Evolutionary conservation across 2,888 invertebrate genomes (phyloP), one percentile per base, ranked within the genome.

Genomic region (Philaethria dido): DNA sequence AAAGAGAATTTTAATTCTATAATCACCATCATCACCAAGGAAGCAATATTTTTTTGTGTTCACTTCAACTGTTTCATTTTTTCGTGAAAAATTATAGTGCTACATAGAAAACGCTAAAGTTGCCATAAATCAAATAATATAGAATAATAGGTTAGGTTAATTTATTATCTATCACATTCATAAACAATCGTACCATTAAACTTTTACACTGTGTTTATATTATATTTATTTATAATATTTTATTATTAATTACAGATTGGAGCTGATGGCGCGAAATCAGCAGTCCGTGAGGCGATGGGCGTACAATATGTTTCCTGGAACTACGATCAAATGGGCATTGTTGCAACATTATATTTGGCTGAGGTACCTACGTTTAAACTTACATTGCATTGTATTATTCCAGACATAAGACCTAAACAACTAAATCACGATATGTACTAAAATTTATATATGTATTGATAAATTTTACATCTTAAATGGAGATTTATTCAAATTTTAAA

Each of bases 211-310:
- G 16, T 16, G 8, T 29, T 60, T 1, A 25, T 33, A 16, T 29
- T 14, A 45, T 8, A 29, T 8, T 47, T 60, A 47, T 60, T 42
- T 18, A 52, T 13, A 42, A 22, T 33, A 55, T 44, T 42, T 11
- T 50, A 48, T 20, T 16, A 20, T 36, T 42, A 20, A 16, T 70
- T 69, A 16, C 86, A 92, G 96, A 94, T 99, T 66, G 99, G 99
- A 20, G 99, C 99, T 14, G 99, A 99, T 93, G 99, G 99, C 0
- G 95, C 95, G 0, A 97, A 97, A 80, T 99, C 99, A 0, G 93
- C 95, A 65, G 97, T 99, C 1, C 94, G 99, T 11, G 92, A 95
- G 71, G 93, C 96, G 25, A 97, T 98, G 96, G 95, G 95, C 18
- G 95, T 96, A 14, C 95, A 97, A 77, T 97, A 97, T 74, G 81